These are phyloP conservation scores for Machimus atricapillus DNA, from an alignment of 2,888 invertebrate genomes.

Conservation along the genomic window DNA sequence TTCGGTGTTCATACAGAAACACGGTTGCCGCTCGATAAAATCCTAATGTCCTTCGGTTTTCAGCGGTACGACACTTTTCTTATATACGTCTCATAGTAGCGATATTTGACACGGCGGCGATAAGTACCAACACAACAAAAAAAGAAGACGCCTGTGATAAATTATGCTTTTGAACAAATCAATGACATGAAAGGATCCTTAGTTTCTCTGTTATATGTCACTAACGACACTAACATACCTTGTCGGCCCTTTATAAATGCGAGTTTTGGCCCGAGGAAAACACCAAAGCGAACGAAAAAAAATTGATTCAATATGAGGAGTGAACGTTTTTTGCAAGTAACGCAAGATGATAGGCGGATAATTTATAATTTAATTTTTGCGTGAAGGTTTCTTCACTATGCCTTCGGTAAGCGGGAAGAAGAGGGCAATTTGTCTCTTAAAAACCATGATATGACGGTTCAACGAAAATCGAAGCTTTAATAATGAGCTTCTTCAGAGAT, in stretches of 20 bases:
- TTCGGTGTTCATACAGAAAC: not conserved
- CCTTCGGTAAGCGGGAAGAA: not conserved
- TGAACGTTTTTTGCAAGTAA: not conserved
- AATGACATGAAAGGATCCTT: not conserved
- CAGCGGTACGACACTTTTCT: not conserved
- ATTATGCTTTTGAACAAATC: not conserved
- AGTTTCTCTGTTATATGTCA: not conserved
- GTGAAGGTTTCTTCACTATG: not conserved
- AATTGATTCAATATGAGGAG: not conserved
- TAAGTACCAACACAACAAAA: not conserved
- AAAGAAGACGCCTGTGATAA: not conserved
- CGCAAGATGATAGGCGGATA: not conserved
- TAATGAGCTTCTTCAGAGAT: not conserved
- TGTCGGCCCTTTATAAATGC: not conserved
- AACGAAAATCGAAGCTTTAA: not conserved
- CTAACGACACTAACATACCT: not conserved
- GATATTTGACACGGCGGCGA: not conserved
- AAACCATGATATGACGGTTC: not conserved
- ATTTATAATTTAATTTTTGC: not conserved
- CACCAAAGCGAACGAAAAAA: not conserved
- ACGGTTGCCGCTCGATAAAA: slow-evolving; percentile 13
- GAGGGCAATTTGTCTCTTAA: not conserved
- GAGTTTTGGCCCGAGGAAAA: not conserved
- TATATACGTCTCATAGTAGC: not conserved
- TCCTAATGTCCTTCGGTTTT: slow-evolving; percentile 11